Conservation (phyloP, 2,797 vertebrate species). For the Smutsia temminckii region DNA sequence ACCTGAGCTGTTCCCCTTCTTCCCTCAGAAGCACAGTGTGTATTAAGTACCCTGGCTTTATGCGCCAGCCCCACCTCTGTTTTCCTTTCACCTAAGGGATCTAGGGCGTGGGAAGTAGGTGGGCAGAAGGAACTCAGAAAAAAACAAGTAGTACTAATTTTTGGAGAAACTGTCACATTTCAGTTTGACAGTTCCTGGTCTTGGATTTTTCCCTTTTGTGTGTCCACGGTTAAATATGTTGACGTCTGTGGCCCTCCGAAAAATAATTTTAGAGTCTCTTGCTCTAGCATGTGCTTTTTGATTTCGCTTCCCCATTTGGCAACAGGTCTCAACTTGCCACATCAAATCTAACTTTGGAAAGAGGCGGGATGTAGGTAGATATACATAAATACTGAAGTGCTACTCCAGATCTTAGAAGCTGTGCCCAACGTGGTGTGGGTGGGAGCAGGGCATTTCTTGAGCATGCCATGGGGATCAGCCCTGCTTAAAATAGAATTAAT, state of each 20-base stretch:
- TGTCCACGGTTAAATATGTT: not conserved
- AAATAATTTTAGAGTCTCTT: not conserved
- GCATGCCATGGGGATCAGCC: not conserved
- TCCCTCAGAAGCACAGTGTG: not conserved
- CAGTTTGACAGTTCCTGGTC: not conserved
- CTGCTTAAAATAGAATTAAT: not conserved
- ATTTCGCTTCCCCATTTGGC: not conserved
- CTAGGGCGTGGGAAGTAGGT: not conserved
- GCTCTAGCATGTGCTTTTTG: not conserved
- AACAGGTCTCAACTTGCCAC: not conserved
- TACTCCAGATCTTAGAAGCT: not conserved
- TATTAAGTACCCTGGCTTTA: not conserved
- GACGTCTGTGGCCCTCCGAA: not conserved
- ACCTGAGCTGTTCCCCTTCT: not conserved
- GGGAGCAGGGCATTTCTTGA: not conserved
- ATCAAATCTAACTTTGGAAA: not conserved
- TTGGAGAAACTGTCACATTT: not conserved
- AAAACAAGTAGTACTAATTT: not conserved
- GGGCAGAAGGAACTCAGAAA: not conserved
- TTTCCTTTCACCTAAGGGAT: not conserved
- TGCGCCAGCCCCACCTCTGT: rapidly evolving
- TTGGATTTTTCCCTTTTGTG: not conserved
- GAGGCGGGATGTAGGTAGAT: not conserved
- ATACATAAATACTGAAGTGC: not conserved
- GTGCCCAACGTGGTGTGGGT: rapidly evolving